Evolutionary conservation across 2,113 vertebrate genomes (phyloP).

Genomic region (Tragelaphus imberbis): DNA sequence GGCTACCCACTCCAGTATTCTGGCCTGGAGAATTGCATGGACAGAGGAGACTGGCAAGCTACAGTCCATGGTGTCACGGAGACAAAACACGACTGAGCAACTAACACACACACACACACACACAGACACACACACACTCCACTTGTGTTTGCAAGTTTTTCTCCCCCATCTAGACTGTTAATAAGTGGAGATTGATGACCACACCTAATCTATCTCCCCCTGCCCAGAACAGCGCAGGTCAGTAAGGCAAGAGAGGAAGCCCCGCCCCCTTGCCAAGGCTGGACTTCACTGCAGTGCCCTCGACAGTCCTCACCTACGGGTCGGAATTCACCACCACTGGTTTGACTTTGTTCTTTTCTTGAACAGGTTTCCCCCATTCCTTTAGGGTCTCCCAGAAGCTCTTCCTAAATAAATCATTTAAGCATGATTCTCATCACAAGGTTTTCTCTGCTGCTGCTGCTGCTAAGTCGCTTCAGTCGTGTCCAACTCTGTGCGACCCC

Average conservation of each 20-base stretch:
- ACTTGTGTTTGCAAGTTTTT: not conserved
- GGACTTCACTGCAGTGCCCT: not conserved
- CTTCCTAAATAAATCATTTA: not conserved
- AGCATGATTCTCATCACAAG: not conserved
- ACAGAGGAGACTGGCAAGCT: not conserved
- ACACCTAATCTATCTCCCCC: rapidly evolving
- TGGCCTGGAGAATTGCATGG: not conserved
- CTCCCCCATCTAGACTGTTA: not conserved
- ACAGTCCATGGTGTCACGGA: not conserved
- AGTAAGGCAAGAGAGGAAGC: not conserved
- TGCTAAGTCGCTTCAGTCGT: too few species aligned
- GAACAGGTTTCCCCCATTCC: not conserved
- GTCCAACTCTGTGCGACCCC: too few species aligned
- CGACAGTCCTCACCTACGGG: rapidly evolving
- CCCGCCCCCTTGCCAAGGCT: not conserved
- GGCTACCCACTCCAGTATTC: not conserved
- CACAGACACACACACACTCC: not conserved
- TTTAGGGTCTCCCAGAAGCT: not conserved
- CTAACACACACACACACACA: not conserved
- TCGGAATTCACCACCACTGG: not conserved
- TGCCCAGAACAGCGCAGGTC: rapidly evolving
- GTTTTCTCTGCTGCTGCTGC: too few species aligned
- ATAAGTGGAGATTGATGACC: not conserved
- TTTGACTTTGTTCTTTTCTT: not conserved
- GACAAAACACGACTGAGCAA: not conserved